These are phyloP conservation scores for Illadopsis cleaveri DNA, from an alignment of 2,113 vertebrate species.

Conservation along the genomic window DNA sequence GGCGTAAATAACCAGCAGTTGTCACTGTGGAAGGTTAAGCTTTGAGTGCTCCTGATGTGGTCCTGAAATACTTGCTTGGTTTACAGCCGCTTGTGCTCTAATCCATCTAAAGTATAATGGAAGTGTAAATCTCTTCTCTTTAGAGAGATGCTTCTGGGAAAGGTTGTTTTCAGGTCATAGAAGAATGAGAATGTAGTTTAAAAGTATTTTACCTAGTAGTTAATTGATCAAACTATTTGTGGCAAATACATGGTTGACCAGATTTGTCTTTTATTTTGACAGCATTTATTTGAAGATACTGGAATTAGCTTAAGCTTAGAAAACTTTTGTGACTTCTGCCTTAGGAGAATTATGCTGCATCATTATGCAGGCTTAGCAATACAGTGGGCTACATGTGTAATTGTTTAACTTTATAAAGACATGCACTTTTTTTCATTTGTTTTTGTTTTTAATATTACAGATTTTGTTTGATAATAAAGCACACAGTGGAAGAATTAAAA, in stretches of 20 bases:
- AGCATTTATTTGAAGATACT: background rate
- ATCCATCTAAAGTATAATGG: background rate
- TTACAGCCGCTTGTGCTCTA: background rate
- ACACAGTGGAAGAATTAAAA: constrained; percentile 90
- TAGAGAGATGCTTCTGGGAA: background rate
- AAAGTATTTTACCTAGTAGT: background rate
- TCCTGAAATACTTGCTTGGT: background rate
- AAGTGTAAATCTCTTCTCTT: background rate
- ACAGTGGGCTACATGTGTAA: background rate
- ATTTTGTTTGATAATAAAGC: constrained; percentile 91
- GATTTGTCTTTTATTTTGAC: background rate
- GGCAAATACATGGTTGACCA: background rate
- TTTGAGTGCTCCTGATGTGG: background rate
- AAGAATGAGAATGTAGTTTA: background rate
- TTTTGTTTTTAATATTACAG: constrained; percentile 68
- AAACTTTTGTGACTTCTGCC: background rate
- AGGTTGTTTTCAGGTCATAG: background rate
- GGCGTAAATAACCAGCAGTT: background rate
- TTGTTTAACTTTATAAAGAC: background rate
- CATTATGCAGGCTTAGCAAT: background rate
- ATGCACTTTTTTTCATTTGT: background rate
- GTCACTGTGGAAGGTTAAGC: background rate
- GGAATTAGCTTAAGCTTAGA: background rate
- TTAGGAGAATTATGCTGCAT: background rate
- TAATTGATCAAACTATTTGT: background rate